Conservation (phyloP, 2,888 invertebrate genomes). For the Apamea sordens region DNA sequence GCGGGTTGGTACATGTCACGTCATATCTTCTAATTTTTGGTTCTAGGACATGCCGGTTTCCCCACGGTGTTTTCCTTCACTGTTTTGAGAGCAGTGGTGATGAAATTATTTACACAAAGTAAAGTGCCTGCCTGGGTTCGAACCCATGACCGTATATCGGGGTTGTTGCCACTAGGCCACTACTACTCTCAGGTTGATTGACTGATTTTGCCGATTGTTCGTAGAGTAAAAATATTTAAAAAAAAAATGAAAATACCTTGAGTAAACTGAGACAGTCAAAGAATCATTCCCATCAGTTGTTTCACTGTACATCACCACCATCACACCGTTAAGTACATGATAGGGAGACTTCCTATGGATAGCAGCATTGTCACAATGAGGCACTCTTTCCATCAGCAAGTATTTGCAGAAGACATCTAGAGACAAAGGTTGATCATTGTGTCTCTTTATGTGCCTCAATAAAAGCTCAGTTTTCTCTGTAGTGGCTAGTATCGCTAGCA, state of each 20-base stretch:
- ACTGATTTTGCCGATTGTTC: neutral
- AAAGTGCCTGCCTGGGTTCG: too few species aligned
- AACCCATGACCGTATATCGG: too few species aligned
- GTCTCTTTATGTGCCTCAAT: constrained; percentile 72
- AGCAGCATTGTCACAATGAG: constrained; percentile 68
- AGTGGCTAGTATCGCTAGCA: constrained; percentile 78
- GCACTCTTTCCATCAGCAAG: constrained; percentile 77
- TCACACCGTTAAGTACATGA: constrained; percentile 79
- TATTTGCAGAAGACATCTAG: constrained; percentile 73
- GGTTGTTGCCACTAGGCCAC: too few species aligned
- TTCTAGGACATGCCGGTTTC: too few species aligned
- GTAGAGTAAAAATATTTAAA: neutral
- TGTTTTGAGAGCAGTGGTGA: too few species aligned
- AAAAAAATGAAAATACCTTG: constrained; percentile 74
- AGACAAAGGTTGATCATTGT: constrained; percentile 58
- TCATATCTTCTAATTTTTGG: too few species aligned
- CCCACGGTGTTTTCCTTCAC: too few species aligned
- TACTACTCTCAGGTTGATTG: too few species aligned
- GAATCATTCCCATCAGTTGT: constrained; percentile 39
- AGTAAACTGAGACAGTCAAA: constrained; percentile 71
- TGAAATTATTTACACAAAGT: too few species aligned
- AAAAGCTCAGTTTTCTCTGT: constrained; percentile 75
- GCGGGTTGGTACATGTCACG: too few species aligned
- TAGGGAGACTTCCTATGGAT: constrained; percentile 78
- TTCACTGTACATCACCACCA: constrained; percentile 72